These are phyloP conservation scores for Paracanthobrama guichenoti DNA, from an alignment of 2,113 vertebrate genomes.

Conservation along the genomic window DNA sequence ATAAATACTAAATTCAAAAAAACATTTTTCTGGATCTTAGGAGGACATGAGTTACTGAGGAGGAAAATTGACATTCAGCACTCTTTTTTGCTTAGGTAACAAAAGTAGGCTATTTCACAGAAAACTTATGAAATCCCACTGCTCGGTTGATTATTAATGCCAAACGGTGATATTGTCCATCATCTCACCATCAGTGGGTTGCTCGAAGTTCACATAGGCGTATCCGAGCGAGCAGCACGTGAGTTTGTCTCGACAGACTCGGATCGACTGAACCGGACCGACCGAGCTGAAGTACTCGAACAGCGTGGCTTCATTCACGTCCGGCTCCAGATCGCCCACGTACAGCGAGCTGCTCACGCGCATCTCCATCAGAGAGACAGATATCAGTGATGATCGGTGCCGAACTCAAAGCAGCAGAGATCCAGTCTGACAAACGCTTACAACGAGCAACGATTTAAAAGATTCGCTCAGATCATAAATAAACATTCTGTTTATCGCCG, in stretches of 20 bases:
- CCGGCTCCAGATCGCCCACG: constrained; percentile 85
- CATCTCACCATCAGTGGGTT: constrained; percentile 82
- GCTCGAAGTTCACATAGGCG: constrained; percentile 89
- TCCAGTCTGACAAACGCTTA: neutral
- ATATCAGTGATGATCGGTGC: neutral
- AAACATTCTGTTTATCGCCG: neutral
- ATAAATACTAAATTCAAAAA: no score
- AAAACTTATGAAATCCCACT: no score
- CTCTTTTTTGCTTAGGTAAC: no score
- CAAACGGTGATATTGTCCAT: no score
- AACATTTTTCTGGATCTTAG: no score
- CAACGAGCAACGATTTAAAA: constrained; percentile 19
- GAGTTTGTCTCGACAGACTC: constrained; percentile 89
- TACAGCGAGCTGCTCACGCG: constrained; percentile 73
- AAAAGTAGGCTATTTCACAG: no score
- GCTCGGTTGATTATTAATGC: neutral
- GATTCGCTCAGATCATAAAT: constrained; percentile 22
- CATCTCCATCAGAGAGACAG: neutral
- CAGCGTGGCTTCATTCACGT: constrained; percentile 89
- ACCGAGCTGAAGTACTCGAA: constrained; percentile 88
- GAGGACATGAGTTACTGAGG: no score
- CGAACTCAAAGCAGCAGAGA: neutral
- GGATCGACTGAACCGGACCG: constrained; percentile 88
- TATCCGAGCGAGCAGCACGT: constrained; percentile 87
- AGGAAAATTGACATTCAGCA: no score